A percentile compares a stretch with the other conserved stretches of the same genome.
Evolutionary conservation across 2,113 vertebrate genomes (phyloP).

Genomic region (Alligator sinensis): DNA sequence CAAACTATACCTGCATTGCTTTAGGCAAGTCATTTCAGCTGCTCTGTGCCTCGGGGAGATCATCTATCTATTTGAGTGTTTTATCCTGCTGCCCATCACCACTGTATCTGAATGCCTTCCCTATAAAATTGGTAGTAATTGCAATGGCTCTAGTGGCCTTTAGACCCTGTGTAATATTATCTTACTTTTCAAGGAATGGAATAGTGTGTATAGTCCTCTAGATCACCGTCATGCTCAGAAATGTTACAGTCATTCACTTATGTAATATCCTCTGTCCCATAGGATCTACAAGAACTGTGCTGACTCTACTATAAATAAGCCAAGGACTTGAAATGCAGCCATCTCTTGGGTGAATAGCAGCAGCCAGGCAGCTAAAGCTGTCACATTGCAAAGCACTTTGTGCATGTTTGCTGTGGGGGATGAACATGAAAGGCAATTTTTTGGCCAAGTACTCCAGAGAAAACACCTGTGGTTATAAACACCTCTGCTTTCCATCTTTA

Average conservation of each 20-base stretch:
- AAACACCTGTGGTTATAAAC: neutral
- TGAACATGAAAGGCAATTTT: neutral
- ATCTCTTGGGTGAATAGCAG: neutral
- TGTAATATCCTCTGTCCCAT: neutral
- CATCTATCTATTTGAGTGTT: slow-evolving; percentile 17
- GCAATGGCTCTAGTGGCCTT: slow-evolving; percentile 55
- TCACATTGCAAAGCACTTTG: neutral
- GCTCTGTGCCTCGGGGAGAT: slow-evolving; percentile 19
- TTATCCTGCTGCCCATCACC: slow-evolving; percentile 22
- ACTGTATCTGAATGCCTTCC: neutral
- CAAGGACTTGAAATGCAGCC: neutral
- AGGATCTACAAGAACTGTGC: slow-evolving; percentile 23
- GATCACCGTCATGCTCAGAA: slow-evolving; percentile 59
- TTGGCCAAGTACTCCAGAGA: neutral
- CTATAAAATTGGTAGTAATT: slow-evolving; percentile 63
- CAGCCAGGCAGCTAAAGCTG: neutral
- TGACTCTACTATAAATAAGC: slow-evolving; percentile 7
- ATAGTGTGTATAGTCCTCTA: slow-evolving; percentile 38
- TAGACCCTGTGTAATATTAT: slow-evolving; percentile 57
- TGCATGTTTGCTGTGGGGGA: neutral
- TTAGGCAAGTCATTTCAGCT: slow-evolving; percentile 3
- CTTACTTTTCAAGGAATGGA: slow-evolving; percentile 19
- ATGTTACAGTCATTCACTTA: slow-evolving; percentile 57
- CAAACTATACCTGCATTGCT: neutral
- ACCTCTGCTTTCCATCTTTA: neutral